Conservation (phyloP, 2,113 vertebrate species). For the Mustela nigripes region DNA sequence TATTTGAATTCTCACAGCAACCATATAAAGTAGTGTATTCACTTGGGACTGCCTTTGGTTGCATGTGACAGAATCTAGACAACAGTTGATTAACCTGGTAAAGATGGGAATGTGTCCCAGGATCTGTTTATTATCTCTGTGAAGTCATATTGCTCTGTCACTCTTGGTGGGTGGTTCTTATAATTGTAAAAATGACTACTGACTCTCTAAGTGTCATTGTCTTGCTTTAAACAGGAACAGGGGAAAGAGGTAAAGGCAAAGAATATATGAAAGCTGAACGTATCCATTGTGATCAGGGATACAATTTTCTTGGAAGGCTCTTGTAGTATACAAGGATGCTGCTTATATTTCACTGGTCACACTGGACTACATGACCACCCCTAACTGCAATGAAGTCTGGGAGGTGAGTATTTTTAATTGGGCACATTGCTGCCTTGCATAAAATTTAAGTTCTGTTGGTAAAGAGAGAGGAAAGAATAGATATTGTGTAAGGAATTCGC, state of each 20-base stretch:
- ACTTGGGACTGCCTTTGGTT: not conserved
- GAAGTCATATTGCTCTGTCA: not conserved
- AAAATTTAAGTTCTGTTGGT: not conserved
- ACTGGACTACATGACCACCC: not conserved
- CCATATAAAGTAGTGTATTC: not conserved
- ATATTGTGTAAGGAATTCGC: not conserved
- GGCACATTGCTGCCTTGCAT: not conserved
- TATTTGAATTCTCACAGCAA: not conserved
- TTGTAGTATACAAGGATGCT: not conserved
- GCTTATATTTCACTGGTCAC: not conserved
- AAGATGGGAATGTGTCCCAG: not conserved
- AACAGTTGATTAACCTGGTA: not conserved
- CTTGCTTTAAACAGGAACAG: not conserved
- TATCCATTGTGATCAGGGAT: not conserved
- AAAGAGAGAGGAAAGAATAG: conserved; percentile 2
- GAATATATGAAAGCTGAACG: not conserved
- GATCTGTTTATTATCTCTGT: not conserved
- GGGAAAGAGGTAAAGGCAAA: not conserved
- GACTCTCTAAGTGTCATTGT: not conserved
- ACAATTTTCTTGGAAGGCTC: not conserved
- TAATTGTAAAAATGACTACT: not conserved
- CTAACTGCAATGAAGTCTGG: not conserved
- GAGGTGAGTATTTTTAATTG: conserved; percentile 26
- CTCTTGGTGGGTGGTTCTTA: not conserved
- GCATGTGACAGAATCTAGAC: not conserved